These are phyloP conservation scores for Prenolepis imparis DNA, from an alignment of 2,888 invertebrate genomes.

Conservation along the genomic window DNA sequence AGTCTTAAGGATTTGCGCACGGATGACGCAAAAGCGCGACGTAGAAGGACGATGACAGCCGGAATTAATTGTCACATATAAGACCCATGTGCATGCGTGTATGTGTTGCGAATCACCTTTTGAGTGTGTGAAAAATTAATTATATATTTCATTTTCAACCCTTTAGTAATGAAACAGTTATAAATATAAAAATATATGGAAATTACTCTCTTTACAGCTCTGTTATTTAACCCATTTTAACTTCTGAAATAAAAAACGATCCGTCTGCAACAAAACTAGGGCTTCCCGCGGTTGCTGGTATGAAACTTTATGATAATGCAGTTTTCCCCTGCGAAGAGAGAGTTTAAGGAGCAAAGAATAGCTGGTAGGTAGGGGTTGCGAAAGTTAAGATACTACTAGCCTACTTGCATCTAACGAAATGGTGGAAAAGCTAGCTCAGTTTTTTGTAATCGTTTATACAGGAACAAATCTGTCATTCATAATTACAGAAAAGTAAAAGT, in stretches of 20 bases:
- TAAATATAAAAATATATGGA: background rate
- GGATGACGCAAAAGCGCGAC: constrained; percentile 29
- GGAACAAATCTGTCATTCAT: background rate
- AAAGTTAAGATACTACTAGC: constrained; percentile 72
- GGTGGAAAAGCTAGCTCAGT: background rate
- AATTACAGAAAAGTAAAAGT: background rate
- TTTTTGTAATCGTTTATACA: background rate
- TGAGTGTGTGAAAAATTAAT: background rate
- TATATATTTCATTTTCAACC: background rate
- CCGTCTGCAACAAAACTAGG: constrained; percentile 60
- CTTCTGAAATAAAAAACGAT: constrained; percentile 56
- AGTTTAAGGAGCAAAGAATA: constrained; percentile 62
- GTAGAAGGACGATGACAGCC: constrained; percentile 62
- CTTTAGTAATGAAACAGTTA: background rate
- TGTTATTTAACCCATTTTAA: background rate
- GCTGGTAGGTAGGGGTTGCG: constrained; percentile 48
- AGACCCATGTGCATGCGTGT: no score
- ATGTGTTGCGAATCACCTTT: no score
- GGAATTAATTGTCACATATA: constrained; percentile 65
- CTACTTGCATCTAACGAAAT: constrained; percentile 42
- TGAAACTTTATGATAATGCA: constrained; percentile 75
- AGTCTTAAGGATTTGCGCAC: constrained; percentile 59
- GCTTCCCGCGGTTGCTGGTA: constrained; percentile 53
- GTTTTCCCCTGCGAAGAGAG: constrained; percentile 66
- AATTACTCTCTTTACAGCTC: background rate